A percentile compares a stretch with the other conserved stretches of the same genome.
Evolutionary conservation across 2,113 vertebrate genomes (phyloP).

Genomic region (Lophura nycthemera): DNA sequence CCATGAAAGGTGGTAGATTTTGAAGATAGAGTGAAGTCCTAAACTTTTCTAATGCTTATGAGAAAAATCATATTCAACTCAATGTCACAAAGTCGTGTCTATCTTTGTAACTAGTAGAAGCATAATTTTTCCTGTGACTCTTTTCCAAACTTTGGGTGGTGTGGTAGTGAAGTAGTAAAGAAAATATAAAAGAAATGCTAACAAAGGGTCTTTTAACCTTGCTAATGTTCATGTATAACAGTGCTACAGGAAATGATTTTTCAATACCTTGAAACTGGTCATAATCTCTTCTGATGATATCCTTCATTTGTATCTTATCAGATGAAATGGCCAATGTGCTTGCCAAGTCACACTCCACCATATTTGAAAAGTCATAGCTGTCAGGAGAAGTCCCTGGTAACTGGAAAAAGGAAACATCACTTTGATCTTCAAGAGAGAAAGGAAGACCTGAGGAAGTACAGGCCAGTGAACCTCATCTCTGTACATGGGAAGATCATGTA

Average conservation of each 20-base stretch:
- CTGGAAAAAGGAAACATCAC: too few species aligned
- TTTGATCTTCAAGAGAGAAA: too few species aligned
- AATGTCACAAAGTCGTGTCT: not conserved
- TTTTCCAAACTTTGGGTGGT: not conserved
- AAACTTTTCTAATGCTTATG: not conserved
- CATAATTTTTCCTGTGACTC: not conserved
- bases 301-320: not conserved
- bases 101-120: not conserved
- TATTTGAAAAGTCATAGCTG: too few species aligned
- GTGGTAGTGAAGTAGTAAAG: not conserved
- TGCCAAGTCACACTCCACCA: too few species aligned
- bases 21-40: not conserved
- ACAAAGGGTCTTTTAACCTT: not conserved
- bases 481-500: not conserved
- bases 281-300: not conserved
- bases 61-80: not conserved
- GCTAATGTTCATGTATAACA: not conserved
- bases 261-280: not conserved
- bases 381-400: too few species aligned
- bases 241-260: not conserved
- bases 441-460: not conserved
- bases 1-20: not conserved
- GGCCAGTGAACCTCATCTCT: not conserved
- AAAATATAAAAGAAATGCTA: not conserved
- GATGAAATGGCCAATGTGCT: too few species aligned